These are phyloP conservation scores for Phocides pigmalion DNA, from an alignment of 1,140 invertebrate species.

Conservation along the genomic window DNA sequence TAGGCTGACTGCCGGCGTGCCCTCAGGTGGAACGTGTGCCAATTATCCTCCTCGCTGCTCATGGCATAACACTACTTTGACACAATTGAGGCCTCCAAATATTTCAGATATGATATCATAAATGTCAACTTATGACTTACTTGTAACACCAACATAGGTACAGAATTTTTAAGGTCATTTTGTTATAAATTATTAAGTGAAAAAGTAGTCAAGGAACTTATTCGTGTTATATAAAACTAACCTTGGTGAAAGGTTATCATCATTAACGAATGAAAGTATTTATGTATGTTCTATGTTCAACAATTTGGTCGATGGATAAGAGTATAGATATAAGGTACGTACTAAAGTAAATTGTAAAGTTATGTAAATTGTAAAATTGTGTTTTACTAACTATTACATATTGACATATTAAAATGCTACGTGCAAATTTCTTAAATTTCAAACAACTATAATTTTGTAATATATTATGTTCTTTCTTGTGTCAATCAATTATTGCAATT, in stretches of 20 bases:
- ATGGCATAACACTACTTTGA: neutral
- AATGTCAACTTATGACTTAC: neutral
- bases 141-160: neutral
- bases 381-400: too few species aligned
- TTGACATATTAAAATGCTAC: too few species aligned
- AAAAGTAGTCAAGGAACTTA: neutral
- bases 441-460: too few species aligned
- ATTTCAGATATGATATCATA: conserved; percentile 5
- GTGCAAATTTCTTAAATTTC: too few species aligned
- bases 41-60: conserved; percentile 19
- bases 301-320: too few species aligned
- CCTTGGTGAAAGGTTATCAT: neutral
- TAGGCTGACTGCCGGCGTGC: conserved; percentile 35
- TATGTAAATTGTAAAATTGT: too few species aligned
- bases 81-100: conserved; percentile 1
- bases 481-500: conserved; percentile 13
- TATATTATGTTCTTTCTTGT: neutral
- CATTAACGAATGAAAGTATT: too few species aligned
- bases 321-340: too few species aligned
- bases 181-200: too few species aligned
- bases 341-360: too few species aligned
- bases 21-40: conserved; percentile 21
- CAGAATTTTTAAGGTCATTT: too few species aligned
- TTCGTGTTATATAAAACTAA: neutral
- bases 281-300: too few species aligned